Evolutionary conservation across 2,797 vertebrate species (phyloP).

Genomic region (Sebastes hopkinsi): DNA sequence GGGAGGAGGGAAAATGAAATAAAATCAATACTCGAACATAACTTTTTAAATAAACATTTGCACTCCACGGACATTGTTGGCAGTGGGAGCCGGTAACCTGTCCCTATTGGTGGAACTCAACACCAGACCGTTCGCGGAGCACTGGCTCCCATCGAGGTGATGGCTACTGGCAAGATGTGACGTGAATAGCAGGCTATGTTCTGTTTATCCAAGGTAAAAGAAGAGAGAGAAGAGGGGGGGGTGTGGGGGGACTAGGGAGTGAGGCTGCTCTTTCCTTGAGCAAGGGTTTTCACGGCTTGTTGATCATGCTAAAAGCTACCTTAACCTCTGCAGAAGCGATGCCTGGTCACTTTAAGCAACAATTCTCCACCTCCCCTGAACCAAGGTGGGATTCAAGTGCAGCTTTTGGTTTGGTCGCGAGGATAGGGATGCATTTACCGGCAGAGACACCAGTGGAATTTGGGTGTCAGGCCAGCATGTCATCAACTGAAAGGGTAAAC

Average conservation of each 20-base stretch:
- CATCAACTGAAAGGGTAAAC: conserved; percentile 1
- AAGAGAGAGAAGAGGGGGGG: conserved; percentile 1
- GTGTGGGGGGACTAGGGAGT: background rate
- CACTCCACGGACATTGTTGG: conserved; percentile 81
- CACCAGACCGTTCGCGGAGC: conserved; percentile 63
- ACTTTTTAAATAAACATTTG: conserved; percentile 88
- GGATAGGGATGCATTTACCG: background rate
- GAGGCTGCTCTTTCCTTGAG: conserved; percentile 31
- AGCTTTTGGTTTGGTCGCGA: background rate
- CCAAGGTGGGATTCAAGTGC: conserved; percentile 4
- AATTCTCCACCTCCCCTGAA: conserved; percentile 20
- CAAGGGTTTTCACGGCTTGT: conserved; percentile 57
- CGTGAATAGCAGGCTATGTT: conserved; percentile 71
- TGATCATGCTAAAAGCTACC: conserved; percentile 54
- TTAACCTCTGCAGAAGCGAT: background rate
- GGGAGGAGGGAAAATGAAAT: conserved; percentile 76
- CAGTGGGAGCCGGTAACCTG: conserved; percentile 75
- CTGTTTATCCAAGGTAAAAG: conserved; percentile 73
- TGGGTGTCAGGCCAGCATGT: background rate
- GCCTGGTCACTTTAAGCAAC: conserved; percentile 6
- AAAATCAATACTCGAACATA: conserved; percentile 85
- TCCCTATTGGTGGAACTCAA: conserved; percentile 82
- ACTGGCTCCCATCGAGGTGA: conserved; percentile 76
- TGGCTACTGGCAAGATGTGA: conserved; percentile 82
- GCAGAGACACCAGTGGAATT: background rate